phyloP scores from a whole-genome alignment of 2,113 vertebrate genomes.

The Camelus bactrianus region DNA sequence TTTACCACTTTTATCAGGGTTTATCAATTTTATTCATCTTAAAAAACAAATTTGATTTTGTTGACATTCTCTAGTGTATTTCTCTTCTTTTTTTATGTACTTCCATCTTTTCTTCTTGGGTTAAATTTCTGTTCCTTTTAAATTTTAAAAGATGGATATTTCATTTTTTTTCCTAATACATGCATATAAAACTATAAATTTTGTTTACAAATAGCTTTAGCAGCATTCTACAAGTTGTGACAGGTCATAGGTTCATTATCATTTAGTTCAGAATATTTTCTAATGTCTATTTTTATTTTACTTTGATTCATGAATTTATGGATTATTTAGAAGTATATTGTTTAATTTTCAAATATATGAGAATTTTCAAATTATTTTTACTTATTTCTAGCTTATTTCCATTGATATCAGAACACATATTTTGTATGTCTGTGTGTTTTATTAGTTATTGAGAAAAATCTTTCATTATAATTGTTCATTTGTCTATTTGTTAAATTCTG shows the following conservation, averaged over 20 bases:
- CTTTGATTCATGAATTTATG: neutral
- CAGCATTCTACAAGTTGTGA: neutral
- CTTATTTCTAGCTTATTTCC: neutral
- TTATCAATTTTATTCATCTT: neutral
- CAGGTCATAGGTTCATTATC: neutral
- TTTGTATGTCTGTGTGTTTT: neutral
- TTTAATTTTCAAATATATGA: neutral
- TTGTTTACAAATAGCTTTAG: neutral
- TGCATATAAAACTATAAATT: neutral
- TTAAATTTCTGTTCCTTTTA: slow-evolving; percentile 5
- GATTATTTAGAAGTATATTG: neutral
- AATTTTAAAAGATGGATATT: neutral
- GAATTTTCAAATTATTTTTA: neutral
- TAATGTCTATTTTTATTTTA: slow-evolving; percentile 1
- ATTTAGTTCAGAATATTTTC: slow-evolving; percentile 21
- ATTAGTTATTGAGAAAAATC: neutral
- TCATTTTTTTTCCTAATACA: neutral
- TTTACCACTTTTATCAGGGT: neutral
- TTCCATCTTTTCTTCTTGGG: neutral
- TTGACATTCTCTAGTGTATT: neutral
- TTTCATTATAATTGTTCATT: neutral
- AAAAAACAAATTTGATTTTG: neutral
- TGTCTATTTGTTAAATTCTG: neutral
- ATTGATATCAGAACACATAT: neutral
- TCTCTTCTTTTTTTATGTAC: neutral